A percentile compares a stretch with the other conserved stretches of the same genome.
Evolutionary conservation across 2,888 invertebrate genomes (phyloP).

Genomic region (Caenorhabditis imperialis): DNA sequence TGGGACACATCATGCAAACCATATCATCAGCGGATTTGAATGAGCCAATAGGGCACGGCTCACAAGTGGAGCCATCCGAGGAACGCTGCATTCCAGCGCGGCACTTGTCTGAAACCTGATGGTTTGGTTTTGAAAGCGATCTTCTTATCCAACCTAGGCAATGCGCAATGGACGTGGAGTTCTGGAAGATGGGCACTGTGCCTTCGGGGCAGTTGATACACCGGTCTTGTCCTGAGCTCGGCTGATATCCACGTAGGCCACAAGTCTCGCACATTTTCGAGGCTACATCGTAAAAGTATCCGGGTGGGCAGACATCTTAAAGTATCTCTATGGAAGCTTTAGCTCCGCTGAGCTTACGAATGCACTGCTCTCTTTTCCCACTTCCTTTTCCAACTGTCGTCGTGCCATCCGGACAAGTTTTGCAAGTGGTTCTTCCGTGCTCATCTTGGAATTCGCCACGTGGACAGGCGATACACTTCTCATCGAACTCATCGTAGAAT

Average conservation of each 20-base stretch:
- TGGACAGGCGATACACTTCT: slow-evolving; percentile 51
- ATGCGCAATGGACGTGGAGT: slow-evolving; percentile 59
- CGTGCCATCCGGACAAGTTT: slow-evolving; percentile 50
- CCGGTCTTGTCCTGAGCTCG: slow-evolving; percentile 54
- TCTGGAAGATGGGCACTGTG: slow-evolving; percentile 60
- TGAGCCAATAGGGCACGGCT: slow-evolving; percentile 62
- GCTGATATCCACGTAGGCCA: slow-evolving; percentile 61
- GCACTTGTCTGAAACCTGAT: slow-evolving; percentile 56
- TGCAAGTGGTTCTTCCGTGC: slow-evolving; percentile 59
- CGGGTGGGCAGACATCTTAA: slow-evolving; percentile 62
- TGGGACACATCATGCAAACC: slow-evolving; percentile 66
- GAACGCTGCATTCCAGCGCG: slow-evolving; percentile 60
- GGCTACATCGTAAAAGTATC: slow-evolving; percentile 59
- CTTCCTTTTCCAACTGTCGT: slow-evolving; percentile 53
- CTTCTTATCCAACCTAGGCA: slow-evolving; percentile 47
- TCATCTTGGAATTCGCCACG: slow-evolving; percentile 60
- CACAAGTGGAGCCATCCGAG: slow-evolving; percentile 55
- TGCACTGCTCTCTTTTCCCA: slow-evolving; percentile 42
- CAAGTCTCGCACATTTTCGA: slow-evolving; percentile 63
- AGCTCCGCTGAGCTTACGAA: slow-evolving; percentile 25
- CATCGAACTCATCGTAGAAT: slow-evolving; percentile 51
- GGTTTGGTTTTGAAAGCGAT: not conserved
- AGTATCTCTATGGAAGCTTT: not conserved
- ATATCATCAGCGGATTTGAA: slow-evolving; percentile 59
- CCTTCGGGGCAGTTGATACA: slow-evolving; percentile 61